Percentiles rank a stretch among this genome's conserved stretches.
Conservation (phyloP, 2,113 vertebrate species). For the Hylia prasina region DNA sequence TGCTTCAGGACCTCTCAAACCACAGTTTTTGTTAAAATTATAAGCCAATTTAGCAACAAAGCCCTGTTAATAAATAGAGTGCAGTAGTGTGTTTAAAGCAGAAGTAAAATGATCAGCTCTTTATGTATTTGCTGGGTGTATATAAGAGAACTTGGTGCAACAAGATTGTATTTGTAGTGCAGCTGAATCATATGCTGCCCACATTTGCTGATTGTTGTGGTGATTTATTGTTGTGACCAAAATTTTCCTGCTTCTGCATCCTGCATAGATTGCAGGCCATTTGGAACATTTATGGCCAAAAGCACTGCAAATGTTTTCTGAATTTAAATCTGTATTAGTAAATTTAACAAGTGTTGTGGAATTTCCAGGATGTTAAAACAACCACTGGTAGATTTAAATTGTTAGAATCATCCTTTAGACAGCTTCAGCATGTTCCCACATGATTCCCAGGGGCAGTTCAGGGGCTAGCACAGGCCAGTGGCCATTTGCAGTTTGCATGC, state of each 20-base stretch:
- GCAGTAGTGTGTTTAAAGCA: neutral
- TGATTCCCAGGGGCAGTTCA: neutral
- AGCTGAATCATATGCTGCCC: slow-evolving; percentile 2
- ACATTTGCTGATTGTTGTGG: neutral
- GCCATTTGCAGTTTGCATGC: neutral
- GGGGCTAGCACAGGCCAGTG: neutral
- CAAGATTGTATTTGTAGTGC: neutral
- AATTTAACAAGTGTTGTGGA: neutral
- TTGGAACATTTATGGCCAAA: neutral
- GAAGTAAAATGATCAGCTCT: neutral
- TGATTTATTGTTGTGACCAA: slow-evolving; percentile 23
- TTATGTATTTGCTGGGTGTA: neutral
- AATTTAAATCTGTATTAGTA: neutral
- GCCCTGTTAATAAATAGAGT: neutral
- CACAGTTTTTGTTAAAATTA: slow-evolving; percentile 49
- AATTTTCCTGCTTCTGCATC: neutral
- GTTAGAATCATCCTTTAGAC: neutral
- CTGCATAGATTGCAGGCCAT: neutral
- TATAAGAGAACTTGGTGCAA: neutral
- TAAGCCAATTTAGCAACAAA: slow-evolving; percentile 47
- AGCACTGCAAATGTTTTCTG: neutral
- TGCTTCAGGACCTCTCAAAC: slow-evolving; percentile 34
- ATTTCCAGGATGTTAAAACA: neutral
- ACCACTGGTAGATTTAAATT: neutral
- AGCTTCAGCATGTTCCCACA: neutral